These are phyloP conservation scores for Zaprionus camerounensis DNA, from an alignment of 1,140 invertebrate species.

Conservation along the genomic window DNA sequence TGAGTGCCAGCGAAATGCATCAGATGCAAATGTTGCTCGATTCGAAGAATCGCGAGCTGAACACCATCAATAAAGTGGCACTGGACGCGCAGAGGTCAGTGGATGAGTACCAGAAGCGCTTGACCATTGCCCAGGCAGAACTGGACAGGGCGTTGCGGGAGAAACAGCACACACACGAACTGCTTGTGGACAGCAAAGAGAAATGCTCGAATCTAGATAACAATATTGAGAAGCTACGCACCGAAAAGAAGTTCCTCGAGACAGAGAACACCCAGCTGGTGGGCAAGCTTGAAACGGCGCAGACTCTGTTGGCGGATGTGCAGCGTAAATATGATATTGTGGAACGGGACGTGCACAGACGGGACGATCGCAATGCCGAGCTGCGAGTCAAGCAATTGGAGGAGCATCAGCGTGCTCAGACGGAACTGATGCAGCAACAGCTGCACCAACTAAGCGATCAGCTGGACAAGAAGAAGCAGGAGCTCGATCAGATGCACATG, in stretches of 20 bases:
- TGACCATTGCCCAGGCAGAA: constrained; percentile 85
- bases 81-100: constrained; percentile 66
- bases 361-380: constrained; percentile 66
- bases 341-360: constrained; percentile 59
- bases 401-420: constrained; percentile 71
- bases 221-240: constrained; percentile 64
- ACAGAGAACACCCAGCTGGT: constrained; percentile 63
- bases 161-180: constrained; percentile 85
- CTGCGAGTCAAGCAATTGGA: constrained; percentile 66
- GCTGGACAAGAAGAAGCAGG: constrained; percentile 84
- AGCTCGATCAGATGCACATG: constrained; percentile 85
- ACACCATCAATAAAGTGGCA: constrained; percentile 54
- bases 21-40: constrained; percentile 68
- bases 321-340: constrained; percentile 79
- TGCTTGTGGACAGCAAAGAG: constrained; percentile 84
- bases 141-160: constrained; percentile 85
- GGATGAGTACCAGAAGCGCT: constrained; percentile 83
- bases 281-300: constrained; percentile 68
- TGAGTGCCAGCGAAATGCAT: constrained; percentile 54
- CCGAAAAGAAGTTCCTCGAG: constrained; percentile 70
- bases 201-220: constrained; percentile 76
- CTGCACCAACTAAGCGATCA: constrained; percentile 61
- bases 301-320: constrained; percentile 62
- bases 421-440: constrained; percentile 72
- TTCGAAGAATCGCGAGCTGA: constrained; percentile 63